Evolutionary conservation across 2,888 invertebrate genomes (phyloP).

Genomic region (Steinernema carpocapsae): DNA sequence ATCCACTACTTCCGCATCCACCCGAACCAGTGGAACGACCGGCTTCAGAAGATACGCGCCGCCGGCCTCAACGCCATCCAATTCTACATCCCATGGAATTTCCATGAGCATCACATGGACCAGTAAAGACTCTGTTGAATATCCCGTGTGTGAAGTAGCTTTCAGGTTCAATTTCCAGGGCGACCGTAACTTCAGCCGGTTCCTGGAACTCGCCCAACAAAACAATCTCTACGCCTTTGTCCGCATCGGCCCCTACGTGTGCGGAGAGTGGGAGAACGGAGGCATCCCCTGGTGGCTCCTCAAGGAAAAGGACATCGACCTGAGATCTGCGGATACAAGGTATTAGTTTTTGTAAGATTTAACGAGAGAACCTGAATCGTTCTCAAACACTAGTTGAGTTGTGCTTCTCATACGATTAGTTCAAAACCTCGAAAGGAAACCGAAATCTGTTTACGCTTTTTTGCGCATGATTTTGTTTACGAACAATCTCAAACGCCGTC

Average conservation of each 20-base stretch:
- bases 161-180: slow-evolving; percentile 46
- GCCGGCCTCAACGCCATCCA: slow-evolving; percentile 75
- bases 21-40: slow-evolving; percentile 80
- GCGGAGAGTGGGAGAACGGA: slow-evolving; percentile 63
- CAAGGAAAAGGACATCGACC: slow-evolving; percentile 50
- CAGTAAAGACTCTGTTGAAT: not conserved
- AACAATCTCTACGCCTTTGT: slow-evolving; percentile 56
- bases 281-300: slow-evolving; percentile 64
- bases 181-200: slow-evolving; percentile 54
- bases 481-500: not conserved
- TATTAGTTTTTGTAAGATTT: slow-evolving; percentile 36
- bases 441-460: slow-evolving; percentile 32
- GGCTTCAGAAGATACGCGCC: slow-evolving; percentile 78
- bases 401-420: slow-evolving; percentile 74
- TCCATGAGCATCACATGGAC: slow-evolving; percentile 44
- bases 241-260: slow-evolving; percentile 65
- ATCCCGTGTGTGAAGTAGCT: not conserved
- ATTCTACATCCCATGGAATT: slow-evolving; percentile 58
- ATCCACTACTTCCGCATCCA: slow-evolving; percentile 86
- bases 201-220: slow-evolving; percentile 52
- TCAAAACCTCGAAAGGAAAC: slow-evolving; percentile 77
- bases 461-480: not conserved
- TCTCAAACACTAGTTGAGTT: not conserved
- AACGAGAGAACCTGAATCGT: not conserved
- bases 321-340: slow-evolving; percentile 54